Evolutionary conservation across 2,113 vertebrate genomes (phyloP).

Genomic region (Clarias gariepinus): DNA sequence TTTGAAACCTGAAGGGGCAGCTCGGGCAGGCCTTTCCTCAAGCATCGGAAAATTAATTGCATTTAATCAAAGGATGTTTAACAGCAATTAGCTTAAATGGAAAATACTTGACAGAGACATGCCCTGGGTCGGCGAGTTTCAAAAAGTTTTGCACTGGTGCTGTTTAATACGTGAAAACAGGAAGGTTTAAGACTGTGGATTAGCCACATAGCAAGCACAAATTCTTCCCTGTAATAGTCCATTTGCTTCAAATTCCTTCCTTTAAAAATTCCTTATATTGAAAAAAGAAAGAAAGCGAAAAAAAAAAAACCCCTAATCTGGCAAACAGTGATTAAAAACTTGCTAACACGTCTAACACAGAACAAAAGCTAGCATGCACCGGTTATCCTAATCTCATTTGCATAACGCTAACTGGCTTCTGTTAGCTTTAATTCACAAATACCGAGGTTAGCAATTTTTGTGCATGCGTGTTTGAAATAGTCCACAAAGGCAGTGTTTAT

Average conservation of each 20-base stretch:
- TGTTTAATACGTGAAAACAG: neutral
- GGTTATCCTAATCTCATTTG: constrained; percentile 7
- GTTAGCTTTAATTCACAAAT: neutral
- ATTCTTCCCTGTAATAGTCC: neutral
- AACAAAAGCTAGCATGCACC: neutral
- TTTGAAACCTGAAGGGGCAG: constrained; percentile 18
- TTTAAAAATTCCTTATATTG: neutral
- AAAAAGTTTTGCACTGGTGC: neutral
- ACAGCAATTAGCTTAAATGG: constrained; percentile 42
- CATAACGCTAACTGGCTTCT: neutral
- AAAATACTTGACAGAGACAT: constrained; percentile 40
- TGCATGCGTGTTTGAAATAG: neutral
- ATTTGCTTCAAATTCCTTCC: neutral
- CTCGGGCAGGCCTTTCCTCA: constrained; percentile 5
- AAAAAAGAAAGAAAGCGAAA: neutral
- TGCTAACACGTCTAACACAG: neutral
- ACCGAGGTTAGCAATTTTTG: constrained; percentile 1
- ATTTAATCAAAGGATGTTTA: constrained; percentile 49
- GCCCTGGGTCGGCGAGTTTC: constrained; percentile 7
- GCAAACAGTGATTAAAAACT: neutral
- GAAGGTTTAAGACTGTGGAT: neutral
- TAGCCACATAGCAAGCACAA: neutral
- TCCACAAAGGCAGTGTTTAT: constrained; percentile 28
- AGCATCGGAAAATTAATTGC: constrained; percentile 33
- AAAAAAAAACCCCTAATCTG: neutral